A percentile compares a stretch with the other conserved stretches of the same genome.
Conservation (phyloP, 1,140 invertebrate genomes). For the Asbolus verrucosus region DNA sequence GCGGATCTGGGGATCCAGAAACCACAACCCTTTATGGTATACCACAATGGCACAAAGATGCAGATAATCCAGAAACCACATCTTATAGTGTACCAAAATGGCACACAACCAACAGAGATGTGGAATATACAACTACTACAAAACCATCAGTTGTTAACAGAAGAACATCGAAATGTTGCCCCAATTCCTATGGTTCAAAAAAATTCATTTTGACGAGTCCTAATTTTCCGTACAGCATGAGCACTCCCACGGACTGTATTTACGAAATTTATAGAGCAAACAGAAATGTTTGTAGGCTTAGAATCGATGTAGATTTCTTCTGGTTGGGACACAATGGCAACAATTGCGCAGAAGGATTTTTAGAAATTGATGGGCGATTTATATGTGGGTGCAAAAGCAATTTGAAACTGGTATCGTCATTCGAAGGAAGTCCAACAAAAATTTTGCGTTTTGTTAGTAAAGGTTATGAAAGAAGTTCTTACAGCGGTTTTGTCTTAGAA, state of each 20-base stretch:
- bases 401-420: conserved; percentile 63
- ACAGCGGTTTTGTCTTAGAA: conserved; percentile 69
- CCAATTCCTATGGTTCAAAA: conserved; percentile 63
- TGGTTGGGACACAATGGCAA: conserved; percentile 65
- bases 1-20: no score
- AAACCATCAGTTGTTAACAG: not conserved
- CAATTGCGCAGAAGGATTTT: conserved; percentile 66
- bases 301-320: conserved; percentile 70
- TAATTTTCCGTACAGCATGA: conserved; percentile 67
- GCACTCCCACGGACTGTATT: conserved; percentile 64
- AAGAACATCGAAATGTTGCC: conserved; percentile 63
- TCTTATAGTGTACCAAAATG: conserved; percentile 43
- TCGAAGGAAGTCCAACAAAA: conserved; percentile 59
- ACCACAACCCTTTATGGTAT: conserved; percentile 31
- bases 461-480: conserved; percentile 42
- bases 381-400: conserved; percentile 71
- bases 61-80: conserved; percentile 15
- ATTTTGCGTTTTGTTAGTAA: conserved; percentile 61
- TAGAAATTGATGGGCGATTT: conserved; percentile 69
- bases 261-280: conserved; percentile 67
- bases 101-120: conserved; percentile 47
- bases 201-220: conserved; percentile 70
- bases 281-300: conserved; percentile 66
- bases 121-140: conserved; percentile 38
- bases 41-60: conserved; percentile 9